Evolutionary conservation across 2,888 invertebrate species (phyloP).

Genomic region (Sipha maydis): DNA sequence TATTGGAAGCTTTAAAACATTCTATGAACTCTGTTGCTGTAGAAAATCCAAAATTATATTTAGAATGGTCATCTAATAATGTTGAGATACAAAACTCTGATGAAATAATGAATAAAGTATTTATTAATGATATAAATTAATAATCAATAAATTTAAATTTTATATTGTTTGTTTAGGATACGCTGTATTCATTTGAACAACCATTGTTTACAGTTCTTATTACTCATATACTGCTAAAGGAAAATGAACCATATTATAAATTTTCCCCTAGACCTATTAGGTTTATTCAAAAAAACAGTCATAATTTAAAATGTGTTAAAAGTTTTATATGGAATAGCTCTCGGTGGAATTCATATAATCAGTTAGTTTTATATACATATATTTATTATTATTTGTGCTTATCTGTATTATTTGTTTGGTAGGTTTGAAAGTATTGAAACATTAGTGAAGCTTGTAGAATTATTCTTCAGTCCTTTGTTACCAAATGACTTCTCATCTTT

Average conservation of each 20-base stretch:
- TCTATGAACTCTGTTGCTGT: conserved; percentile 48
- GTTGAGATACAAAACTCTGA: background rate
- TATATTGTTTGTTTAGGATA: conserved; percentile 38
- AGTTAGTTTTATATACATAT: conserved; percentile 24
- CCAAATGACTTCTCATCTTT: conserved; percentile 9
- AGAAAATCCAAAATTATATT: conserved; percentile 22
- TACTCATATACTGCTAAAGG: conserved; percentile 42
- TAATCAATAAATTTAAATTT: background rate
- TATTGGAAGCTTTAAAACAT: conserved; percentile 46
- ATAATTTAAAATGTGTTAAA: conserved; percentile 47
- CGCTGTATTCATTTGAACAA: conserved; percentile 54
- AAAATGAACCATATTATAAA: conserved; percentile 37
- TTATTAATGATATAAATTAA: background rate
- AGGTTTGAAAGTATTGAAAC: conserved; percentile 36
- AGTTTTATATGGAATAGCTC: conserved; percentile 35
- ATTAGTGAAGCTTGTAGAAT: conserved; percentile 27
- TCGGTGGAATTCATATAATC: conserved; percentile 18
- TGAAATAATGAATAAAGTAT: conserved; percentile 18
- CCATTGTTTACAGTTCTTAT: conserved; percentile 49
- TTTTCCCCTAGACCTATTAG: conserved; percentile 45
- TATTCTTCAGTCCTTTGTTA: conserved; percentile 17
- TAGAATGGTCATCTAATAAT: conserved; percentile 33
- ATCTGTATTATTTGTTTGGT: background rate
- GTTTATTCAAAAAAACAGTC: conserved; percentile 21
- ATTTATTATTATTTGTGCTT: background rate